Percentiles rank a stretch among this genome's conserved stretches.
Evolutionary conservation across 1,140 invertebrate genomes (phyloP).

Genomic region (Drepana arcuata): DNA sequence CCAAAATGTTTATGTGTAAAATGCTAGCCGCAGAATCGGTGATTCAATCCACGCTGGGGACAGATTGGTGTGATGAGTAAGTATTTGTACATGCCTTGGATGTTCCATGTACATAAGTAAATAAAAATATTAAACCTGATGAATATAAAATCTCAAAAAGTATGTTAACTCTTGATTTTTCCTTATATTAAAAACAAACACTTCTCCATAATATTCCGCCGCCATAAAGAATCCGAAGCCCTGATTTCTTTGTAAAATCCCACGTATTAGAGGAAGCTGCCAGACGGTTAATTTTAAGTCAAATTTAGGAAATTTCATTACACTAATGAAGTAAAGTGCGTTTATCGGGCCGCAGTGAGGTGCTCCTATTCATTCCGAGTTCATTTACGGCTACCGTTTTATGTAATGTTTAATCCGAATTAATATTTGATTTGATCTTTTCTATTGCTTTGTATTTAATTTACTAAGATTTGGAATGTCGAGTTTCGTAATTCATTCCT

Average conservation of each 20-base stretch:
- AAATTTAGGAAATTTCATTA: slow-evolving; percentile 54
- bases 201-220: slow-evolving; percentile 17
- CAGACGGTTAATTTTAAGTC: slow-evolving; percentile 43
- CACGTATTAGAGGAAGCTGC: slow-evolving; percentile 37
- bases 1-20: background rate
- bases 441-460: too few species aligned
- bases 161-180: background rate
- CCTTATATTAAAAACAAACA: slow-evolving; percentile 1
- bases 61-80: too few species aligned
- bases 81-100: background rate
- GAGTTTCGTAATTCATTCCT: too few species aligned
- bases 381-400: too few species aligned
- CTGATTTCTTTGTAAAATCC: slow-evolving; percentile 41
- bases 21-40: too few species aligned
- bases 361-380: slow-evolving; percentile 18
- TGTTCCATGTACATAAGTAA: background rate
- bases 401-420: slow-evolving; percentile 22
- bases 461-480: too few species aligned
- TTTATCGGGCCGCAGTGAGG: slow-evolving; percentile 30
- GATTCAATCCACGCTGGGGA: too few species aligned
- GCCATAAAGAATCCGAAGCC: slow-evolving; percentile 3
- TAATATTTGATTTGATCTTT: slow-evolving; percentile 1
- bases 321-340: slow-evolving; percentile 45
- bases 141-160: background rate
- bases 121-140: too few species aligned